Evolutionary conservation across 2,113 vertebrate genomes (phyloP).

Genomic region (Nansenia antarctica): DNA sequence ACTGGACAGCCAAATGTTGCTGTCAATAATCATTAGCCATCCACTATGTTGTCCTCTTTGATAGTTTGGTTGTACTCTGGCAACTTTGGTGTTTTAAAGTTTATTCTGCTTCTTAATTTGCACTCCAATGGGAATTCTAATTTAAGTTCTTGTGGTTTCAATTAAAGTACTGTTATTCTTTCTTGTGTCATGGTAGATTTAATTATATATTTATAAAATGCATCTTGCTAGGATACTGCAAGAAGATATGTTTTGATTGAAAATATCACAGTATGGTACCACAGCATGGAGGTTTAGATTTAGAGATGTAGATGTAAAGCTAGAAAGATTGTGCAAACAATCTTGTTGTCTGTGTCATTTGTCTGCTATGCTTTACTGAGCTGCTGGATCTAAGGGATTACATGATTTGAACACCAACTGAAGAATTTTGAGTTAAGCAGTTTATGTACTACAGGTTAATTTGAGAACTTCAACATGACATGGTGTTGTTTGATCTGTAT

Average conservation of each 20-base stretch:
- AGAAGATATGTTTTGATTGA: background rate
- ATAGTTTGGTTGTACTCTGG: conserved; percentile 5
- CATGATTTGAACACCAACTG: background rate
- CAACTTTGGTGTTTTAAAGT: background rate
- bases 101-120: background rate
- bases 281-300: too few species aligned
- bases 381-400: background rate
- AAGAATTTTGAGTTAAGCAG: background rate
- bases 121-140: background rate
- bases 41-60: conserved; percentile 33
- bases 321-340: background rate
- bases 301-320: too few species aligned
- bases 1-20: conserved; percentile 59
- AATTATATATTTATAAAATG: background rate
- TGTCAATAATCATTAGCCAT: conserved; percentile 47
- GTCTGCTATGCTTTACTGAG: background rate
- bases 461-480: background rate
- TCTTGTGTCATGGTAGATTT: too few species aligned
- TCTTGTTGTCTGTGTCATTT: background rate
- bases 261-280: background rate
- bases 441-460: background rate
- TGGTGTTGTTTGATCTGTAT: background rate
- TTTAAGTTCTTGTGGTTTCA: too few species aligned
- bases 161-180: too few species aligned
- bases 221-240: background rate